phyloP scores from a whole-genome alignment of 1,140 invertebrate species.

The Caenorhabditis tropicalis region DNA sequence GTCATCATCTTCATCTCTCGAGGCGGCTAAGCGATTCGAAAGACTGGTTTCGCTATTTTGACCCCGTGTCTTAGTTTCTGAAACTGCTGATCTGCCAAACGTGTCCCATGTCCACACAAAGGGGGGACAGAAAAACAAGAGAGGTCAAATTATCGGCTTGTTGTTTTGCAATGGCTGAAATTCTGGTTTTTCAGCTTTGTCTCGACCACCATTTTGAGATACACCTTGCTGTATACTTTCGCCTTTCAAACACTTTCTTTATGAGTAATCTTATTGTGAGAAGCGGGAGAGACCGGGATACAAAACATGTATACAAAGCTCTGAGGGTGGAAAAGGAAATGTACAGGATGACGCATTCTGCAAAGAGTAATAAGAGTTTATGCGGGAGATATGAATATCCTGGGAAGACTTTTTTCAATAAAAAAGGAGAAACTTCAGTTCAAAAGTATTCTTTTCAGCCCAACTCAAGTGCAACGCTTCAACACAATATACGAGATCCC shows the following conservation, averaged over 20 bases:
- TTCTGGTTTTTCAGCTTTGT: not conserved
- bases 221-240: not conserved
- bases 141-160: conserved; percentile 9
- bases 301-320: conserved; percentile 32
- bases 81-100: not conserved
- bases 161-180: not conserved
- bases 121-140: not conserved
- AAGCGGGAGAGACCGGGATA: not conserved
- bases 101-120: not conserved
- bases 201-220: not conserved
- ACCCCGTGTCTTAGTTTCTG: not conserved
- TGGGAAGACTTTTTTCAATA: too few species aligned
- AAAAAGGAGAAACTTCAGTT: not conserved
- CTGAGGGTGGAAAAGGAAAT: not conserved
- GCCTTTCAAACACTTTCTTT: not conserved
- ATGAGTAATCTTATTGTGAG: conserved; percentile 20
- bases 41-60: not conserved
- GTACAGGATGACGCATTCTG: not conserved
- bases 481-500: conserved; percentile 65
- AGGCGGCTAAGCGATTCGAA: not conserved
- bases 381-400: not conserved
- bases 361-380: not conserved
- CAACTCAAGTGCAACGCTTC: conserved; percentile 63
- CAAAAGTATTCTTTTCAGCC: conserved; percentile 59
- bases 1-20: not conserved